Evolutionary conservation across 2,888 invertebrate genomes (phyloP).

Genomic region (Gibbula magus): DNA sequence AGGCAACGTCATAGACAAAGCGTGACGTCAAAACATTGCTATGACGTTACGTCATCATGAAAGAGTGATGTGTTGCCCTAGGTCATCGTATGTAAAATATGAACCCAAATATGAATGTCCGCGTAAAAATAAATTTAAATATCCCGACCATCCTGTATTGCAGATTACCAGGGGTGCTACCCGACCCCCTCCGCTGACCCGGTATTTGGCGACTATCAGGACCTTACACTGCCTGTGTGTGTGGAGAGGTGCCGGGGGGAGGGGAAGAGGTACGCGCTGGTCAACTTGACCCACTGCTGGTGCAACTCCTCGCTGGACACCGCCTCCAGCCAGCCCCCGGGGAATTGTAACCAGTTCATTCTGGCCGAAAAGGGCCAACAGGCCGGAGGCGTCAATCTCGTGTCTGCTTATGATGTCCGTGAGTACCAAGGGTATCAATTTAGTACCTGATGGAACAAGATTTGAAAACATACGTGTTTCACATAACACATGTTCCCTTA

Average conservation of each 20-base stretch:
- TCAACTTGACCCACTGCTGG: neutral
- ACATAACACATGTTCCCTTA: no score
- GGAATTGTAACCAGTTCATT: neutral
- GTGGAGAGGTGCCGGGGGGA: neutral
- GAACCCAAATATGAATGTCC: no score
- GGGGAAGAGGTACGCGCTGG: neutral
- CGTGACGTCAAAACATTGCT: no score
- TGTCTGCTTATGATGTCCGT: slow-evolving; percentile 6
- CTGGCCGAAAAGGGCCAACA: neutral
- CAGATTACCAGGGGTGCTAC: slow-evolving; percentile 11
- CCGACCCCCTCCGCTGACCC: neutral
- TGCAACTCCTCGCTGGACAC: neutral
- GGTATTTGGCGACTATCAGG: neutral
- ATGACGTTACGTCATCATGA: no score
- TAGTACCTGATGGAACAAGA: no score
- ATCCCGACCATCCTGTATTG: neutral
- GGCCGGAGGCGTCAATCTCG: neutral
- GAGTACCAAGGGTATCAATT: neutral
- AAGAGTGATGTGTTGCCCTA: no score
- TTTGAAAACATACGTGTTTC: no score
- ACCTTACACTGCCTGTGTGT: neutral
- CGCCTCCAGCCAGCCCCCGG: neutral
- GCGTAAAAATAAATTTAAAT: neutral
- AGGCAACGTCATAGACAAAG: no score
- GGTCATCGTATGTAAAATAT: no score